Base-by-base conservation (phyloP, 2,797 vertebrate genomes). In the Danio kyathit region DNA sequence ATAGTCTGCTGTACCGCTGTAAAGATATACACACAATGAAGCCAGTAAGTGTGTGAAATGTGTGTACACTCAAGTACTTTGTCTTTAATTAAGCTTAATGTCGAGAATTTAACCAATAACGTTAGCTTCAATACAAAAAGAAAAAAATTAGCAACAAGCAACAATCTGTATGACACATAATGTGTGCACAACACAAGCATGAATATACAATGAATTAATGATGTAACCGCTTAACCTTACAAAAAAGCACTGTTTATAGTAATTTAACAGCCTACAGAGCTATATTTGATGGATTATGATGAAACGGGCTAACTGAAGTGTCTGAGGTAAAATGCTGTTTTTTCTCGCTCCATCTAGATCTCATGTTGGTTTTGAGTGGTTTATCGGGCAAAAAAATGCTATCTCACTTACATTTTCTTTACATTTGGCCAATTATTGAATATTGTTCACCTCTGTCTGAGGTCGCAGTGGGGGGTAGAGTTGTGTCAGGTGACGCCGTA, bases 1-100 rank as follows among this genome's bases (percentile, higher is more conserved):
- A 75, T 65, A 11, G 69, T 52, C 49, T 81, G 51, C 41, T 59
- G 61, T 21, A 49, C 38, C 4, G 7, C 11, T 69, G 43, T 72
- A 29, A 52, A 80, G 51, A 74, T 44, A 14, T 44, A 48, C 21
- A 17, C 19, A 54, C 40, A 29, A 3, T 29, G 29, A 29, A 29
- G 29, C 29, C 29, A 29, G 29, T 29, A 29, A 13, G 16, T 7
- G 64, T 69, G 29, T 69, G 29, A 70, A 69, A 69, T 77, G 16
- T 17, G 8, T 76, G 19, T 49, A 60, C n/a, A 40, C 16, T 49
- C 21, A 48, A 13, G 16, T 69, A 16, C 69, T 60, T n/a, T 40
- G 43, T 49, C 16, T 60, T 40, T 9, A 7, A 78, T 67, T 17
- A 77, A 67, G 21, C 52, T 38, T 57, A 48, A 77, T 6, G 52